Percentiles rank a stretch among this genome's conserved stretches.
Evolutionary conservation across 2,888 invertebrate genomes (phyloP).

Genomic region (Rhaphigaster nebulosa): DNA sequence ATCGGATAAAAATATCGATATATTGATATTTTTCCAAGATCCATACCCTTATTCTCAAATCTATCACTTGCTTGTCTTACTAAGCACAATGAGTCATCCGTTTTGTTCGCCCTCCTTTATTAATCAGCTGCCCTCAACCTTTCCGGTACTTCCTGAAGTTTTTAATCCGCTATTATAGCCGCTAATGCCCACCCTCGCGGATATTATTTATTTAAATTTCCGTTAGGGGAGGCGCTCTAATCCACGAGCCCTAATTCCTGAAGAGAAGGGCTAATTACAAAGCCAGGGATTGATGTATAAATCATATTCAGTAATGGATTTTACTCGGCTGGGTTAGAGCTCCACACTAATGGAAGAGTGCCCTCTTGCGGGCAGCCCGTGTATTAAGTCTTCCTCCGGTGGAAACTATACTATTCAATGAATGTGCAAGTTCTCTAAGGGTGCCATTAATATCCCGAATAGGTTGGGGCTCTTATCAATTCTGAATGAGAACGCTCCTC

Average conservation of each 20-base stretch:
- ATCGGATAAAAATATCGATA: too few relatives aligned
- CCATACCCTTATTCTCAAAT: not conserved
- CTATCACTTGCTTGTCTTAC: not conserved
- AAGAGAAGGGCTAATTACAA: conserved; percentile 28
- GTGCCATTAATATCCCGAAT: not conserved
- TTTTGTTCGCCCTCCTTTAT: not conserved
- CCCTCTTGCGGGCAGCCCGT: not conserved
- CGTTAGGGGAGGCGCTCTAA: conserved; percentile 37
- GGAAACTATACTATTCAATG: not conserved
- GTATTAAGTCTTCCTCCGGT: not conserved
- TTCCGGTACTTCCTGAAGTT: not conserved
- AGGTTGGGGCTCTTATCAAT: not conserved
- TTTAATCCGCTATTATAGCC: conserved; percentile 33
- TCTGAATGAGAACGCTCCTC: not conserved
- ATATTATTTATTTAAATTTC: conserved; percentile 50
- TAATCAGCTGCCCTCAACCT: not conserved
- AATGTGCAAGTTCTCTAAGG: not conserved
- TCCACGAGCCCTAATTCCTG: conserved; percentile 10
- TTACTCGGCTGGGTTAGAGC: conserved; percentile 18
- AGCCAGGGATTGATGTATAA: conserved; percentile 51
- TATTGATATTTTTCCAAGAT: too few relatives aligned
- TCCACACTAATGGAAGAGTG: conserved; percentile 13
- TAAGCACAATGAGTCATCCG: not conserved
- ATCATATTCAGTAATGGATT: conserved; percentile 57
- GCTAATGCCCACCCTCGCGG: conserved; percentile 4